Percentiles rank a stretch among this genome's conserved stretches.
phyloP scores from a whole-genome alignment of 2,797 vertebrate species.

The Takifugu ocellatus region DNA sequence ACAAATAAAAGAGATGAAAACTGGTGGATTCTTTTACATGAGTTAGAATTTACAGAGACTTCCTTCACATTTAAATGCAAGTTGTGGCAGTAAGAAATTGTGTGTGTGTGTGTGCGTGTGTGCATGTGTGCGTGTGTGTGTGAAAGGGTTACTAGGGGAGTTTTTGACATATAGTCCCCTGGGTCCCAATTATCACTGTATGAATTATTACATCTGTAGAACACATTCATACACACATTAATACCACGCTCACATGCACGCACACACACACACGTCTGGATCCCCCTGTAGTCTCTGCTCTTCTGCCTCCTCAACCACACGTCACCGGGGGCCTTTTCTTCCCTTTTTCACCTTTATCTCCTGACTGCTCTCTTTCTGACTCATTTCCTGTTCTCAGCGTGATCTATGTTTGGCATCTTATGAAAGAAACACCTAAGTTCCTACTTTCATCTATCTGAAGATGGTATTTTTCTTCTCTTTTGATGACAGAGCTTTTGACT shows the following conservation, averaged over 20 bases:
- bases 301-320: conserved; percentile 44
- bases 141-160: conserved; percentile 40
- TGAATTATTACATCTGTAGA: conserved; percentile 72
- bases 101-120: conserved; percentile 1
- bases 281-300: conserved; percentile 51
- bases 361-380: conserved; percentile 18
- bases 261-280: conserved; percentile 40
- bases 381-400: conserved; percentile 23
- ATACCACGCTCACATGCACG: conserved; percentile 23
- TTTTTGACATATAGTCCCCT: conserved; percentile 59
- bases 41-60: not conserved
- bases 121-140: conserved; percentile 12
- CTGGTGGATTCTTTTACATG: not conserved
- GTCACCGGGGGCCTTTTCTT: conserved; percentile 54
- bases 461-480: conserved; percentile 2
- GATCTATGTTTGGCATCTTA: not conserved
- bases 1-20: not conserved
- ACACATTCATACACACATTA: conserved; percentile 35
- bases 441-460: not conserved
- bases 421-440: conserved; percentile 5
- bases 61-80: conserved; percentile 5
- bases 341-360: conserved; percentile 28
- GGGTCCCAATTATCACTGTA: conserved; percentile 74
- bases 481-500: not conserved
- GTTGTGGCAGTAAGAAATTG: not conserved